These are phyloP conservation scores for Stegana nigrithorax DNA, from an alignment of 2,888 invertebrate genomes.

Conservation along the genomic window DNA sequence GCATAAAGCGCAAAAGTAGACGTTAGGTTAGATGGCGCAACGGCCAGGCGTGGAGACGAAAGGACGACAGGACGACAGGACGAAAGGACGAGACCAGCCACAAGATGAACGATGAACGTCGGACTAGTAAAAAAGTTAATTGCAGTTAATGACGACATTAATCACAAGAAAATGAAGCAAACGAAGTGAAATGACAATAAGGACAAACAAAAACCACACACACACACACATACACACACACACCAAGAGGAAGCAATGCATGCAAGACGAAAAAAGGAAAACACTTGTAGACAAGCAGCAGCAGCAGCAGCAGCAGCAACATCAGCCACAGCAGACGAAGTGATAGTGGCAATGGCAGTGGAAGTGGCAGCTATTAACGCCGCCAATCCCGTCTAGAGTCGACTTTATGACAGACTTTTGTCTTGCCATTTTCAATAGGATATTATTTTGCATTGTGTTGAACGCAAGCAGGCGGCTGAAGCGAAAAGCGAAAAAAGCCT, in stretches of 20 bases:
- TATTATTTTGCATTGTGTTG: slow-evolving; percentile 1
- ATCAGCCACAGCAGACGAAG: too few relatives aligned
- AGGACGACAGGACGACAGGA: background rate
- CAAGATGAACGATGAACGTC: slow-evolving; percentile 1
- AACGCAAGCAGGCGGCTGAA: background rate
- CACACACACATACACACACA: slow-evolving; percentile 11
- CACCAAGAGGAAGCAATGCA: slow-evolving; percentile 46
- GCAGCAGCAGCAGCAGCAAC: background rate
- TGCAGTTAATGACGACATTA: slow-evolving; percentile 67
- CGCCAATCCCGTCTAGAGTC: slow-evolving; percentile 35
- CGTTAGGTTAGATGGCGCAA: background rate
- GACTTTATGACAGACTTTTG: slow-evolving; percentile 37
- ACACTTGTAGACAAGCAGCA: slow-evolving; percentile 27
- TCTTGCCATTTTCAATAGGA: slow-evolving; percentile 19
- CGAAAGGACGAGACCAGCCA: background rate
- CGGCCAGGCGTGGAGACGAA: background rate
- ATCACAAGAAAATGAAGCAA: slow-evolving; percentile 64
- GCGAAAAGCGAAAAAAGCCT: background rate
- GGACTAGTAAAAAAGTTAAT: slow-evolving; percentile 56
- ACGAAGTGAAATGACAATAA: slow-evolving; percentile 51
- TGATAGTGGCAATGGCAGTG: slow-evolving; percentile 15
- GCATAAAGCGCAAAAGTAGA: slow-evolving; percentile 11
- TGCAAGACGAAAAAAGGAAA: slow-evolving; percentile 20
- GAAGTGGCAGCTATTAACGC: slow-evolving; percentile 56
- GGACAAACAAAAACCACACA: slow-evolving; percentile 37